Percentiles rank a stretch among this genome's conserved stretches.
phyloP scores from a whole-genome alignment of 2,797 vertebrate species.

The Garrulus glandarius region DNA sequence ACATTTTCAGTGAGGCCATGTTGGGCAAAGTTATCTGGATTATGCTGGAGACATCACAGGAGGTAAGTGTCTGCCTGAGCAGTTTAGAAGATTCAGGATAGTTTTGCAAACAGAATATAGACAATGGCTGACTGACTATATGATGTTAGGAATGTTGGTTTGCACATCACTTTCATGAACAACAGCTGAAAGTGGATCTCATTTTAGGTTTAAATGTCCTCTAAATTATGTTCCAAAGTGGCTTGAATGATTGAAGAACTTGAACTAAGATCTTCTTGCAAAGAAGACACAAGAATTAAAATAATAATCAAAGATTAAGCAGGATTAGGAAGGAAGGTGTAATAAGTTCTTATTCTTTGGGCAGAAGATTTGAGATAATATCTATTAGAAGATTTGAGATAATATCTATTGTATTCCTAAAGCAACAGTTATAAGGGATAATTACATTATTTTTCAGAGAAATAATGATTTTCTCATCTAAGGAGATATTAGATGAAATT shows the following conservation, averaged over 20 bases:
- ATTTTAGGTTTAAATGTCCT: neutral
- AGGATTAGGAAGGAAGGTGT: neutral
- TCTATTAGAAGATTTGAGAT: neutral
- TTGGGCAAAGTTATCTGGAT: neutral
- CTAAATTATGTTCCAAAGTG: neutral
- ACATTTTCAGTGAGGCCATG: neutral
- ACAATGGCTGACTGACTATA: neutral
- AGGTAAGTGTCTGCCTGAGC: neutral
- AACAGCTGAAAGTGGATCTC: neutral
- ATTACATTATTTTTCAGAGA: neutral
- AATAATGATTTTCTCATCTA: neutral
- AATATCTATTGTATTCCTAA: neutral
- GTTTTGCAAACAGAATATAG: neutral
- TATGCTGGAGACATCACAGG: neutral
- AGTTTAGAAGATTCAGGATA: neutral
- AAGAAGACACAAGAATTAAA: neutral
- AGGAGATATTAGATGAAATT: neutral
- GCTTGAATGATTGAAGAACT: neutral
- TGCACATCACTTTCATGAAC: neutral
- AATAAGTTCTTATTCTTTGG: neutral
- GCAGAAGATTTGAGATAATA: neutral
- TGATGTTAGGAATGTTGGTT: neutral
- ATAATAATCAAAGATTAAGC: neutral
- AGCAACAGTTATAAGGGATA: neutral
- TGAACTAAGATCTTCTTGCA: neutral